Conservation (phyloP, 2,888 invertebrate genomes). For the Drosophila barbarae region DNA sequence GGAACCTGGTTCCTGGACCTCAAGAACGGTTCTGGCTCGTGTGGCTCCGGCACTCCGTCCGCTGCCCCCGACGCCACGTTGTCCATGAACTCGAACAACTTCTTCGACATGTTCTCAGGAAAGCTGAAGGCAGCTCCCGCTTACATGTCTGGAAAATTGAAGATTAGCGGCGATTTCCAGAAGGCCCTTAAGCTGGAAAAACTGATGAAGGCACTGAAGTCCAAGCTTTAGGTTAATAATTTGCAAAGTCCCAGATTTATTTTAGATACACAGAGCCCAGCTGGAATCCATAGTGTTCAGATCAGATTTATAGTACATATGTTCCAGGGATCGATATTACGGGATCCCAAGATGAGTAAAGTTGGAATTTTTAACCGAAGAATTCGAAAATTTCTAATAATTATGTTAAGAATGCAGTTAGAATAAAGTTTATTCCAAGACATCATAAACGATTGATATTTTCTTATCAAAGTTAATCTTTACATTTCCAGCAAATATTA, state of each 20-base stretch:
- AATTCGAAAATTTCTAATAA: neutral
- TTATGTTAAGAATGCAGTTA: neutral
- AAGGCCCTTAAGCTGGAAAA: conserved; percentile 97
- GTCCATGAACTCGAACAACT: conserved; percentile 89
- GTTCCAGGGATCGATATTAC: neutral
- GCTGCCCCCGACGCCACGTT: conserved; percentile 89
- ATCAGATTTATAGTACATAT: neutral
- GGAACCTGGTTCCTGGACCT: conserved; percentile 93
- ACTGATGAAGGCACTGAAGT: conserved; percentile 88
- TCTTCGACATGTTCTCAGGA: conserved; percentile 90
- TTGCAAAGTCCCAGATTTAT: conserved; percentile 5
- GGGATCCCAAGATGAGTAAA: neutral
- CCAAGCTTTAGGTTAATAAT: conserved; percentile 71
- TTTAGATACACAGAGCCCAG: neutral
- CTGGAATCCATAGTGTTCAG: neutral
- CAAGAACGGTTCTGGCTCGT: conserved; percentile 90
- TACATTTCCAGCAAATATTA: neutral
- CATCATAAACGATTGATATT: neutral
- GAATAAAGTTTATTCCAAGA: conserved; percentile 4
- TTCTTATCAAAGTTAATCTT: neutral
- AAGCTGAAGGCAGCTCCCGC: conserved; percentile 95
- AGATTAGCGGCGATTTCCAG: conserved; percentile 94
- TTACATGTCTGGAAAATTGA: conserved; percentile 97
- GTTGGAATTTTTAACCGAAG: conserved; percentile 1
- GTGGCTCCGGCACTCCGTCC: conserved; percentile 88